A percentile compares a stretch with the other conserved stretches of the same genome.
Evolutionary conservation across 2,888 invertebrate genomes (phyloP).

Genomic region (Tridacna gigas): DNA sequence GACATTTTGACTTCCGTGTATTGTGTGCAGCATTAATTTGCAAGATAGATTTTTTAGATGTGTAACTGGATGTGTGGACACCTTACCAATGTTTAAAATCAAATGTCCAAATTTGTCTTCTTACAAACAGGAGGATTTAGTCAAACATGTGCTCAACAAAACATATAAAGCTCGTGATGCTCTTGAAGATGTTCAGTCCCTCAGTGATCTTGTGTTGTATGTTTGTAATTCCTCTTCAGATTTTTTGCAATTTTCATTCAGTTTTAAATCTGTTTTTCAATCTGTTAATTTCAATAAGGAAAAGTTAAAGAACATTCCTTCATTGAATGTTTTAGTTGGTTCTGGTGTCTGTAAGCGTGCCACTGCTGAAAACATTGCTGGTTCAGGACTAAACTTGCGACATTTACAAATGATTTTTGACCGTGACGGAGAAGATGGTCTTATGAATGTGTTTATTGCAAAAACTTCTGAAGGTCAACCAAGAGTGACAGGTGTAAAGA

Average conservation of each 20-base stretch:
- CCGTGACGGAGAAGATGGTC: slow-evolving; percentile 8
- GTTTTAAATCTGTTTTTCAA: too few species aligned
- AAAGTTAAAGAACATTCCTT: background rate
- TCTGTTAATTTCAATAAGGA: too few species aligned
- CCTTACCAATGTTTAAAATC: background rate
- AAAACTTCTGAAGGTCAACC: too few species aligned
- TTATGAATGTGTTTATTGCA: background rate
- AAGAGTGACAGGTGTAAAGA: too few species aligned
- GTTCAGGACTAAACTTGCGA: background rate
- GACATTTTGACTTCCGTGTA: background rate
- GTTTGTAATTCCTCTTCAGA: too few species aligned
- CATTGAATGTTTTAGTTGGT: background rate
- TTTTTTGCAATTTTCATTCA: too few species aligned
- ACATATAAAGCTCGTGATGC: background rate
- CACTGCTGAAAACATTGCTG: slow-evolving; percentile 8
- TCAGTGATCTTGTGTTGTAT: background rate
- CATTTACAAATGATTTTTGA: background rate
- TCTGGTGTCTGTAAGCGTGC: slow-evolving; percentile 10
- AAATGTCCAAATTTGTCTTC: background rate
- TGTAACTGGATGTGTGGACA: background rate
- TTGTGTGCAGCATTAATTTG: background rate
- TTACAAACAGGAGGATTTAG: background rate
- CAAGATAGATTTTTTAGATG: background rate
- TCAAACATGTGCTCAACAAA: background rate
- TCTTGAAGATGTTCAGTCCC: background rate